Conservation (phyloP, 2,797 vertebrate genomes). For the Eremophila alpestris region DNA sequence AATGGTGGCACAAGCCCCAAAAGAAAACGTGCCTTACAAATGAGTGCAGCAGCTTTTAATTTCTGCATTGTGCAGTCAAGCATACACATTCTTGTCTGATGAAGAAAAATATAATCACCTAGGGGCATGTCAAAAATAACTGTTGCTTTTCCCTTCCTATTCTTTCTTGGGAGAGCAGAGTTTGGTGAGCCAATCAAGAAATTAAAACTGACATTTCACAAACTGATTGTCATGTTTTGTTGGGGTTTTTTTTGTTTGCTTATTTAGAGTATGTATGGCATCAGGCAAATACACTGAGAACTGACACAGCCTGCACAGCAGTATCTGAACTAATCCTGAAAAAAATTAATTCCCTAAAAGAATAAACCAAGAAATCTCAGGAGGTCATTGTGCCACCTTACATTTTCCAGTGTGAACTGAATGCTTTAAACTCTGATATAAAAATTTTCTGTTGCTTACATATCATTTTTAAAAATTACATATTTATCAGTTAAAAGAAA, state of each 20-base stretch:
- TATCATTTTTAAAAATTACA: neutral
- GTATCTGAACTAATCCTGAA: constrained; percentile 12
- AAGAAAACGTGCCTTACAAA: constrained; percentile 63
- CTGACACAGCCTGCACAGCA: neutral
- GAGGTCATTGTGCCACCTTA: neutral
- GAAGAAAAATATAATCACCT: constrained; percentile 50
- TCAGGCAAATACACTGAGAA: neutral
- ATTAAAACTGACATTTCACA: constrained; percentile 72
- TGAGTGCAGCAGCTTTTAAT: constrained; percentile 44
- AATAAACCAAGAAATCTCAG: neutral
- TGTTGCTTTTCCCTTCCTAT: constrained; percentile 48
- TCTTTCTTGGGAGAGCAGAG: constrained; percentile 46
- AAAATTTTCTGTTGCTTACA: neutral
- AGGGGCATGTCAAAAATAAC: constrained; percentile 57
- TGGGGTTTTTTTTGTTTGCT: neutral
- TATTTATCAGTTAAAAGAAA: neutral
- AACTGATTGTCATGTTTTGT: constrained; percentile 22
- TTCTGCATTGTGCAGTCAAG: constrained; percentile 54
- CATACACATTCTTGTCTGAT: constrained; percentile 50
- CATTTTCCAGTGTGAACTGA: neutral
- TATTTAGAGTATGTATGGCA: constrained; percentile 3
- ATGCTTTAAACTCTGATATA: neutral
- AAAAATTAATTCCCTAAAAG: constrained; percentile 12
- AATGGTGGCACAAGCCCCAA: constrained; percentile 56
- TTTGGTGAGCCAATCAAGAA: constrained; percentile 70